Conservation (phyloP, 2,113 vertebrate genomes). For the Apodemus sylvaticus region DNA sequence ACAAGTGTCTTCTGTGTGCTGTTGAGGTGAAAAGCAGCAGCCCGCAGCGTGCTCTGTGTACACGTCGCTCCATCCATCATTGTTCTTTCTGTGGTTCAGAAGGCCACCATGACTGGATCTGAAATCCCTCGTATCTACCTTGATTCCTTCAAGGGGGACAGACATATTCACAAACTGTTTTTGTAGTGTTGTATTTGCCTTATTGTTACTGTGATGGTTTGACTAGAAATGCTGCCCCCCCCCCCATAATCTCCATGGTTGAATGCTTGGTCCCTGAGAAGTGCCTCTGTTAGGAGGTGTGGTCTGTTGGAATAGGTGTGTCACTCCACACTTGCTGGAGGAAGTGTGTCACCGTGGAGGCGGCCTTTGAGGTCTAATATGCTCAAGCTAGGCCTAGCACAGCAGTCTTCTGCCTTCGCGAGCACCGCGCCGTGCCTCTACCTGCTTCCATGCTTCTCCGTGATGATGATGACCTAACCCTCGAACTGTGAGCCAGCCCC, state of each 20-base stretch:
- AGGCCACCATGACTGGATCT: neutral
- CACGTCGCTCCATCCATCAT: neutral
- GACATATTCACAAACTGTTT: neutral
- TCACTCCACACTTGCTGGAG: neutral
- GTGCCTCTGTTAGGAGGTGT: neutral
- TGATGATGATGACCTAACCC: neutral
- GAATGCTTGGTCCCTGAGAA: neutral
- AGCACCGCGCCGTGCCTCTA: neutral
- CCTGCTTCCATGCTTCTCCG: neutral
- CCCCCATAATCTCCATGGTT: neutral
- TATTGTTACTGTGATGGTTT: neutral
- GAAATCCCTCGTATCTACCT: neutral
- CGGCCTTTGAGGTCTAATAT: neutral
- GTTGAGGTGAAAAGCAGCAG: neutral
- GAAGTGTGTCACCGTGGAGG: neutral
- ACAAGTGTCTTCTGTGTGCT: neutral
- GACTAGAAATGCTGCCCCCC: too few relatives aligned
- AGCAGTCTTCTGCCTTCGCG: neutral
- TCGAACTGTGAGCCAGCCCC: neutral
- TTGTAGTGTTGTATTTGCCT: neutral
- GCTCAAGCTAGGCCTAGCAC: neutral
- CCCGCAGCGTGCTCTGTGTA: neutral
- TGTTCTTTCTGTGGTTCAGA: neutral
- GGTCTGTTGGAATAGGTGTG: neutral
- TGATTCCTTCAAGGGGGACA: neutral